These are phyloP conservation scores for Cebidichthys violaceus DNA, from an alignment of 2,113 vertebrate species.

Conservation along the genomic window DNA sequence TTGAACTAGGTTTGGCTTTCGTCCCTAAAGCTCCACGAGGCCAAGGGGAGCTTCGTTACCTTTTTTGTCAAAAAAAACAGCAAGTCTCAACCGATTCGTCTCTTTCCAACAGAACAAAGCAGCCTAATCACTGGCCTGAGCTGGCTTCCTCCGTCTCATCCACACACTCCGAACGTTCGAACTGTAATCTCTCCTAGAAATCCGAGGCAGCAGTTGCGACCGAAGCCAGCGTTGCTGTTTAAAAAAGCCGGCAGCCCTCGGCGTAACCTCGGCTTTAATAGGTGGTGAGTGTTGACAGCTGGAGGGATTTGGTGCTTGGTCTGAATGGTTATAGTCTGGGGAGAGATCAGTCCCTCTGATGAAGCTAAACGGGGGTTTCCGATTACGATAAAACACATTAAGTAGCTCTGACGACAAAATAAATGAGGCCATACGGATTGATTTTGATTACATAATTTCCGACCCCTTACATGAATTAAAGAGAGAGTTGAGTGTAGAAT, in stretches of 20 bases:
- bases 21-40: background rate
- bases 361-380: slow-evolving; percentile 21
- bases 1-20: background rate
- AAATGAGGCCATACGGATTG: slow-evolving; percentile 38
- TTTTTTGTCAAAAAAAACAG: slow-evolving; percentile 3
- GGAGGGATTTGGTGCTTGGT: slow-evolving; percentile 26
- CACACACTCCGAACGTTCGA: slow-evolving; percentile 17
- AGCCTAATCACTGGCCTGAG: slow-evolving; percentile 9
- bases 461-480: slow-evolving; percentile 14
- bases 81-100: background rate
- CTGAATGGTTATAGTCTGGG: slow-evolving; percentile 27
- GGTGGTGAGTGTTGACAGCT: slow-evolving; percentile 46
- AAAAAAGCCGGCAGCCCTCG: slow-evolving; percentile 31
- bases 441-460: slow-evolving; percentile 1
- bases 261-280: slow-evolving; percentile 12
- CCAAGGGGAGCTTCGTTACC: background rate
- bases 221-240: slow-evolving; percentile 22
- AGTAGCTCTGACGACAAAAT: slow-evolving; percentile 1
- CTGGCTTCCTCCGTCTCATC: background rate
- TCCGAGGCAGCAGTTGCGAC: slow-evolving; percentile 18
- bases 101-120: background rate
- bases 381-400: slow-evolving; percentile 30
- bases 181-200: slow-evolving; percentile 43
- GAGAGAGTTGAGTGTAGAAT: background rate
- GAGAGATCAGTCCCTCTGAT: slow-evolving; percentile 45